A percentile compares a stretch with the other conserved stretches of the same genome.
These are phyloP conservation scores for Phocides pigmalion DNA, from an alignment of 1,140 invertebrate species.

Conservation along the genomic window DNA sequence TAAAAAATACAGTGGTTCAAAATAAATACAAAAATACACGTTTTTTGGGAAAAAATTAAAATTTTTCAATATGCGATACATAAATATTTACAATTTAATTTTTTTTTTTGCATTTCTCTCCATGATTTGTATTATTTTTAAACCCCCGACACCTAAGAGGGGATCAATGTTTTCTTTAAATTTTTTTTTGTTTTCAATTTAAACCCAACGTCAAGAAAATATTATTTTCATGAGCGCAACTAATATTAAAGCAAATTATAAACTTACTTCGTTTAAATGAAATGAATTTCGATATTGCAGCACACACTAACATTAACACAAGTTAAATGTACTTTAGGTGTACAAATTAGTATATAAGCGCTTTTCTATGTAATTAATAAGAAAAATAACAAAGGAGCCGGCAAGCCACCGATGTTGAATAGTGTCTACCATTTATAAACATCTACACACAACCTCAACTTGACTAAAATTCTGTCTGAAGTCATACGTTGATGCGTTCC, in stretches of 20 bases:
- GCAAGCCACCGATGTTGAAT: too few relatives aligned
- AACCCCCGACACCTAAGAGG: constrained; percentile 1
- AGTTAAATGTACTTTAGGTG: constrained; percentile 45
- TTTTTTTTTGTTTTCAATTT: constrained; percentile 38
- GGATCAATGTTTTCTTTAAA: constrained; percentile 3
- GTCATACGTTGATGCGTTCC: too few relatives aligned
- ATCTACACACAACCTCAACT: too few relatives aligned
- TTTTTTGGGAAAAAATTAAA: not conserved
- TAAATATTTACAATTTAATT: not conserved
- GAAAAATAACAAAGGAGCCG: too few relatives aligned
- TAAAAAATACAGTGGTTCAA: constrained; percentile 2
- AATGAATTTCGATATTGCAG: constrained; percentile 60
- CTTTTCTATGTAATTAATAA: too few relatives aligned
- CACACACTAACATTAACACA: constrained; percentile 71
- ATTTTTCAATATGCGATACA: not conserved
- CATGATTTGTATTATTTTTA: not conserved
- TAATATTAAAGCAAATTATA: constrained; percentile 52
- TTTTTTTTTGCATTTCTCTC: constrained; percentile 9
- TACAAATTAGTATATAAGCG: constrained; percentile 23
- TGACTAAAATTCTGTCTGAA: too few relatives aligned
- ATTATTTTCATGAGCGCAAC: constrained; percentile 19
- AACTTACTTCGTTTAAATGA: constrained; percentile 43
- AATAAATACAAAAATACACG: not conserved
- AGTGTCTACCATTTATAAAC: too few relatives aligned
- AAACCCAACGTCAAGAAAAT: constrained; percentile 28